Percentiles rank a stretch among this genome's conserved stretches.
phyloP scores from a whole-genome alignment of 2,113 vertebrate genomes.

The Trematomus loennbergii region DNA sequence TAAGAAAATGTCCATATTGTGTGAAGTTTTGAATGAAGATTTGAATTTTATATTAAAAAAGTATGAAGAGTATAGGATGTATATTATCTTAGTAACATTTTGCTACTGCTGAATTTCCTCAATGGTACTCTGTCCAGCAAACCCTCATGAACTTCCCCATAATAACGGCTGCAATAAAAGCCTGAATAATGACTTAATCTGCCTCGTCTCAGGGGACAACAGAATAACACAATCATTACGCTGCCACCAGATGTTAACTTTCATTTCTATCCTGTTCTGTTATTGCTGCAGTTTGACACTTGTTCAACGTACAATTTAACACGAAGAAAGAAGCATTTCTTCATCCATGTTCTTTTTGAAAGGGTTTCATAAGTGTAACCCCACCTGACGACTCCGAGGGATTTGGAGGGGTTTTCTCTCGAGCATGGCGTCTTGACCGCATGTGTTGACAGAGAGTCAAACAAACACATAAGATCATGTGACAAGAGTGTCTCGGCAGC shows the following conservation, averaged over 20 bases:
- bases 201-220: constrained; percentile 43
- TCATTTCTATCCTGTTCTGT: constrained; percentile 27
- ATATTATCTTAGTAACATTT: constrained; percentile 3
- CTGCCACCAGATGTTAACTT: constrained; percentile 62
- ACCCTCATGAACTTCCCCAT: constrained; percentile 30
- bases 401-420: constrained; percentile 20
- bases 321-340: constrained; percentile 41
- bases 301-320: constrained; percentile 49
- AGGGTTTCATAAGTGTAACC: neutral
- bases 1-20: neutral
- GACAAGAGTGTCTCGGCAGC: neutral
- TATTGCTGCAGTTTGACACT: constrained; percentile 54
- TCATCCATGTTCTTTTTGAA: neutral
- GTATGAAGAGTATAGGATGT: neutral
- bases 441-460: neutral
- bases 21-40: neutral
- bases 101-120: neutral
- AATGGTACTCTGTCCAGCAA: neutral
- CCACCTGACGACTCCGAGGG: neutral
- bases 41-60: neutral
- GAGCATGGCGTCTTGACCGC: neutral
- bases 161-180: constrained; percentile 38
- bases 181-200: constrained; percentile 65
- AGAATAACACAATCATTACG: constrained; percentile 58
- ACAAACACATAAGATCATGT: constrained; percentile 14